These are phyloP conservation scores for Cephalophus harveyi DNA, from an alignment of 2,113 vertebrate species.

Conservation along the genomic window DNA sequence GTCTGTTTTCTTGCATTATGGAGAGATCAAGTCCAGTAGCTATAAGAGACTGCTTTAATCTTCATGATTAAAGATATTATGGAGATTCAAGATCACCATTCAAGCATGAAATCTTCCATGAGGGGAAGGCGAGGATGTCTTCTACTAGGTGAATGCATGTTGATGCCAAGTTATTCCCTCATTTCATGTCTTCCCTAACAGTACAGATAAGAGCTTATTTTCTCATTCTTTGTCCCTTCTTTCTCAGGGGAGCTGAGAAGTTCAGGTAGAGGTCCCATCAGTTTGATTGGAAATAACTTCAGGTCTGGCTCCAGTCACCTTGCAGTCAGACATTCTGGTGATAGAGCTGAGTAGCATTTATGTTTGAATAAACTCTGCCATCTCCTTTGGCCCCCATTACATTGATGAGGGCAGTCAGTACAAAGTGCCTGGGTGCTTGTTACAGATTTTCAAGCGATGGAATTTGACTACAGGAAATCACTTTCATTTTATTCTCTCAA, in stretches of 20 bases:
- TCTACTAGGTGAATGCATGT: not conserved
- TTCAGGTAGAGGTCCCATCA: not conserved
- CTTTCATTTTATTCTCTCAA: conserved; percentile 52
- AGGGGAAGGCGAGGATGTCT: not conserved
- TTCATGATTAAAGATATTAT: not conserved
- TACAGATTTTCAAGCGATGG: conserved; percentile 28
- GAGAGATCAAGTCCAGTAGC: not conserved
- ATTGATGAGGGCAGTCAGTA: not conserved
- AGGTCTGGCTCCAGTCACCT: not conserved
- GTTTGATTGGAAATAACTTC: not conserved
- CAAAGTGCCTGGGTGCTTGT: not conserved
- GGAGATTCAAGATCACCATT: not conserved
- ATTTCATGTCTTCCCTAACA: not conserved
- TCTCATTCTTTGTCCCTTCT: not conserved
- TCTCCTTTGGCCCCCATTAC: conserved; percentile 25
- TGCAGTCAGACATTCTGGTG: not conserved
- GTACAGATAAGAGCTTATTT: not conserved
- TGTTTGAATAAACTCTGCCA: conserved; percentile 19
- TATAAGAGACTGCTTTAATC: not conserved
- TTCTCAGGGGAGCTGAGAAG: not conserved
- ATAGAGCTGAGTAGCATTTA: not conserved
- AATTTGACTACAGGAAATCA: conserved; percentile 24
- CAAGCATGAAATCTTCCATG: not conserved
- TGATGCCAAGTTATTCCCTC: not conserved
- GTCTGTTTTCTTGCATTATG: not conserved